Evolutionary conservation across 2,797 vertebrate genomes (phyloP).

Genomic region (Takifugu rubripes): DNA sequence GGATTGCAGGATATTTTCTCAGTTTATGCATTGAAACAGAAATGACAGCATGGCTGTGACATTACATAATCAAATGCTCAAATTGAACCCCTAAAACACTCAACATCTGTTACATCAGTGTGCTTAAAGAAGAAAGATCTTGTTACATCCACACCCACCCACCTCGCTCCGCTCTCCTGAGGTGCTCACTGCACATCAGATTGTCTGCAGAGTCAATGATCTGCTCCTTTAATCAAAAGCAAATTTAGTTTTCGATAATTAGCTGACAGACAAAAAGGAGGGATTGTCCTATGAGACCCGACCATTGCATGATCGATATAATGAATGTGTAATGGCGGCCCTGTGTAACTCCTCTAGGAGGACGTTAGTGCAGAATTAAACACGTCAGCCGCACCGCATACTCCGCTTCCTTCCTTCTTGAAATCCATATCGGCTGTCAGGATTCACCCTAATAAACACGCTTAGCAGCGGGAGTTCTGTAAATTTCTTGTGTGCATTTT

Average conservation of each 20-base stretch:
- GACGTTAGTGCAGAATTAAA: conserved; percentile 67
- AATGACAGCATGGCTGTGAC: too few relatives aligned
- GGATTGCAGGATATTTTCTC: too few relatives aligned
- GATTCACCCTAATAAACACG: conserved; percentile 30
- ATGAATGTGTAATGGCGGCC: conserved; percentile 65
- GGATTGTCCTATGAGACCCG: conserved; percentile 63
- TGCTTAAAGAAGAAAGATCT: conserved; percentile 58
- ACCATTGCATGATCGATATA: conserved; percentile 60
- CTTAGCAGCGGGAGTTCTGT: background rate
- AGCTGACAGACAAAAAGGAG: conserved; percentile 67
- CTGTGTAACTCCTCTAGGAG: conserved; percentile 56
- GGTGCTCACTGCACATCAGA: conserved; percentile 62
- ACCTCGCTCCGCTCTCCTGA: conserved; percentile 49
- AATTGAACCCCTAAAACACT: too few relatives aligned
- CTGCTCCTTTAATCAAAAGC: conserved; percentile 68
- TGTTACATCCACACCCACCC: conserved; percentile 25
- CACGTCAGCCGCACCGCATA: conserved; percentile 54
- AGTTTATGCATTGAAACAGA: too few relatives aligned
- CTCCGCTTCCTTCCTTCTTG: conserved; percentile 15
- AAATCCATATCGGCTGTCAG: conserved; percentile 45
- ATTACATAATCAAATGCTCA: too few relatives aligned
- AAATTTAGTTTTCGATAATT: conserved; percentile 81
- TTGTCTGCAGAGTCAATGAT: conserved; percentile 60
- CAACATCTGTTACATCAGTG: conserved; percentile 44
- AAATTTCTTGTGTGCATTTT: conserved; percentile 19